Conservation (phyloP, 2,113 vertebrate species). For the Brachypteracias leptosomus region DNA sequence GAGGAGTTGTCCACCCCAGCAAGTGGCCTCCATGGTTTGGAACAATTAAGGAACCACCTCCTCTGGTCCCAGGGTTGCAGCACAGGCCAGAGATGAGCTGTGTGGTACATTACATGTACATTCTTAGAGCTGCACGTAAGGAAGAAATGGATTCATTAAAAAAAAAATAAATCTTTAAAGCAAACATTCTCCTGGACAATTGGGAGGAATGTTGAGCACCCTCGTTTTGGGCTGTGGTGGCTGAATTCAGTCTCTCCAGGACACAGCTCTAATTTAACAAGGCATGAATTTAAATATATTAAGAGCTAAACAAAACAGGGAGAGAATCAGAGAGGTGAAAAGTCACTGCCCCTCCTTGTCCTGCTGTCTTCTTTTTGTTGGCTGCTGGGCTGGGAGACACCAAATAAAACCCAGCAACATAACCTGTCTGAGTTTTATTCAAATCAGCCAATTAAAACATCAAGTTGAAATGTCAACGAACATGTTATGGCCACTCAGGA, state of each 20-base stretch:
- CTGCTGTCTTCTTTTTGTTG: slow-evolving; percentile 67
- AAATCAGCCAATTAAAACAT: slow-evolving; percentile 77
- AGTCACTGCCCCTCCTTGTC: slow-evolving; percentile 64
- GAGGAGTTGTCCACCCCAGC: neutral
- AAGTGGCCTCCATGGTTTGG: neutral
- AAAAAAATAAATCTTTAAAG: neutral
- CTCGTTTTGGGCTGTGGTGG: neutral
- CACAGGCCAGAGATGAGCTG: neutral
- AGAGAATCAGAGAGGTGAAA: slow-evolving; percentile 53
- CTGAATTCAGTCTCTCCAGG: neutral
- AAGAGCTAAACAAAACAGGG: slow-evolving; percentile 54
- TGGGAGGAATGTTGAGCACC: neutral
- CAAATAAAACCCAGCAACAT: slow-evolving; percentile 52
- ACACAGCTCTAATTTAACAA: slow-evolving; percentile 43
- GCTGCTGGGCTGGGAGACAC: slow-evolving; percentile 57
- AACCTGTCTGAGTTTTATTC: slow-evolving; percentile 77
- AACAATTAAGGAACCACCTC: neutral
- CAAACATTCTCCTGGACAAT: neutral
- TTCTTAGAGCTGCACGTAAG: neutral
- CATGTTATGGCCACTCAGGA: slow-evolving; percentile 67
- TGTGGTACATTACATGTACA: rapidly evolving
- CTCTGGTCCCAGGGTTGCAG: neutral
- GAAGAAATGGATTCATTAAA: neutral
- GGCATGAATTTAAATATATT: slow-evolving; percentile 67
- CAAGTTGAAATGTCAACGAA: slow-evolving; percentile 65